Base-by-base conservation (phyloP, 2,888 invertebrate genomes). In the Synergus laeviventris region DNA sequence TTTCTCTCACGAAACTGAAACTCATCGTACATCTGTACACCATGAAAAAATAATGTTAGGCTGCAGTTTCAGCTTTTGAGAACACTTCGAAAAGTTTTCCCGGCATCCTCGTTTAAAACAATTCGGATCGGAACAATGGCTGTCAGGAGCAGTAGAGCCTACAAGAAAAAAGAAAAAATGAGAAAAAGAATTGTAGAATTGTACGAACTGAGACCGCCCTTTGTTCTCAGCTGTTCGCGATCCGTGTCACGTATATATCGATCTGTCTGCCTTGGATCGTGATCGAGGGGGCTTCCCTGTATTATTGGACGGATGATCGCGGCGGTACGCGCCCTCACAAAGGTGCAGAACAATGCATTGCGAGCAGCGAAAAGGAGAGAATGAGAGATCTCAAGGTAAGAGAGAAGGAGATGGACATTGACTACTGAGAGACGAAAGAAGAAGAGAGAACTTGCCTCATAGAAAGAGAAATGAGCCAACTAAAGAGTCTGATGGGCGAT, bases 291-390 rank as follows among this genome's bases (percentile, higher is more conserved):
- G 85, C 87, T 87, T 87, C 85, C 83, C 83, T 83, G 86, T 84
- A 84, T 86, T 86, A 87, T 87, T 82, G 86, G 82, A 81, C 84
- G 84, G 81, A 83, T 83, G 86, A 85, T 84, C 85, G 85, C 86
- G 86, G 87, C 86, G 88, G 87, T 84, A 82, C 83, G 82, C 78
- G 82, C 81, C 84, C 82, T 84, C 82, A 86, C 87, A 89, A 89
- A 89, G 89, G 86, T 83, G 84, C 86, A 82, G 86, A 88, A 87
- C 87, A 88, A 87, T 87, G 86, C 77, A 81, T 81, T 77, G 82
- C 81, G 84, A 84, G 84, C 76, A 78, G 78, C 74, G 76, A 75
- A 78, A 78, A 74, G 64, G 75, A 77, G 61, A 75, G 42, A 73
- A 61, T 39, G 39, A 21, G 73, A 31, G 79, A 78, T 75, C 77